Percentiles rank a stretch among this genome's conserved stretches.
These are phyloP conservation scores for Carcharodon carcharias DNA, from an alignment of 2,797 vertebrate genomes.

Conservation along the genomic window DNA sequence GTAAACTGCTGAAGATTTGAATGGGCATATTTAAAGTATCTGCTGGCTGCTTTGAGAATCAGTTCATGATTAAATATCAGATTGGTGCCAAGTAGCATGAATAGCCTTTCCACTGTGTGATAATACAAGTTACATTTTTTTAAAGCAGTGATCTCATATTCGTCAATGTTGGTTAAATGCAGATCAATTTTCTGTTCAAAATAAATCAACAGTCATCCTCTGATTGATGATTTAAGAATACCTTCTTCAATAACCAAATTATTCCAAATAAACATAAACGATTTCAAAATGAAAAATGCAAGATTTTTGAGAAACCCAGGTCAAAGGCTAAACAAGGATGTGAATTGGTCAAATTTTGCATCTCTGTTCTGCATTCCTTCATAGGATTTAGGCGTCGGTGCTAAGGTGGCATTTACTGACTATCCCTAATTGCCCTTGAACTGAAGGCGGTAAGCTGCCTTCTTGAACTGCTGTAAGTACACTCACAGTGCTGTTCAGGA, in stretches of 20 bases:
- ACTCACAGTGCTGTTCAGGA: background rate
- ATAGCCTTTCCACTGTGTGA: background rate
- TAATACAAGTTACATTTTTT: background rate
- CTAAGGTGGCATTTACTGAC: background rate
- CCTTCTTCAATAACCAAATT: background rate
- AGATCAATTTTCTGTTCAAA: background rate
- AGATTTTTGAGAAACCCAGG: background rate
- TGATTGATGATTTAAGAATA: background rate
- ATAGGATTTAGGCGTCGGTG: too few species aligned
- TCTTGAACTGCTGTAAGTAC: background rate
- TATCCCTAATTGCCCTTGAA: background rate
- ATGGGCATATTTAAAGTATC: background rate
- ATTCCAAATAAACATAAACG: background rate
- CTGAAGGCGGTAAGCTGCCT: too few species aligned
- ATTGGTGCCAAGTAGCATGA: background rate
- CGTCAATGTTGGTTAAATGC: background rate
- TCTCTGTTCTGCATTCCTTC: background rate
- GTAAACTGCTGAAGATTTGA: background rate
- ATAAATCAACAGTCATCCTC: background rate
- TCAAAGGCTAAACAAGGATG: background rate
- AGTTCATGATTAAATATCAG: background rate
- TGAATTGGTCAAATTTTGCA: background rate
- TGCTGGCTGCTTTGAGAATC: background rate
- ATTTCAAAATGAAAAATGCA: background rate
- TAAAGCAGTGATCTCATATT: background rate